Conservation (phyloP, 2,888 invertebrate species). For the Nymphalis polychloros region DNA sequence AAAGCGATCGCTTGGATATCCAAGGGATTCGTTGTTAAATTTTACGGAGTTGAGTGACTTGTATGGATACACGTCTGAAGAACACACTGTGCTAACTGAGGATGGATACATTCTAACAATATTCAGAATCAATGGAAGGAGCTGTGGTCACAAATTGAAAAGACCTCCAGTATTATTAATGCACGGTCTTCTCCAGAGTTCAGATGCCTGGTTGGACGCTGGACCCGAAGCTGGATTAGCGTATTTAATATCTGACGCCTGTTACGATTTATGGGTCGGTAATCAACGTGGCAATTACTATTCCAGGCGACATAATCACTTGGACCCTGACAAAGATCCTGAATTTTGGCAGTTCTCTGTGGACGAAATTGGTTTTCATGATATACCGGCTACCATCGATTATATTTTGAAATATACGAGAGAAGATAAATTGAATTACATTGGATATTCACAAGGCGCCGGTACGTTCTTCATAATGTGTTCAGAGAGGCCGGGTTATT, state of each 20-base stretch:
- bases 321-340: constrained; percentile 54
- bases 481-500: constrained; percentile 83
- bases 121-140: constrained; percentile 53
- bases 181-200: constrained; percentile 64
- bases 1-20: constrained; percentile 49
- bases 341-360: constrained; percentile 79
- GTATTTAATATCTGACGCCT: constrained; percentile 48
- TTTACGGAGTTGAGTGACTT: constrained; percentile 51
- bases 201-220: constrained; percentile 62
- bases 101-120: constrained; percentile 63
- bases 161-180: constrained; percentile 59
- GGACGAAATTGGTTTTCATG: constrained; percentile 88
- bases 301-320: constrained; percentile 74
- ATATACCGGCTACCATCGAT: constrained; percentile 85
- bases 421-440: constrained; percentile 59
- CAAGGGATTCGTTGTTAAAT: constrained; percentile 45
- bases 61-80: constrained; percentile 57
- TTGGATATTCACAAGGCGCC: constrained; percentile 90
- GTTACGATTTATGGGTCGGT: constrained; percentile 56
- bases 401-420: constrained; percentile 56
- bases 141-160: constrained; percentile 44
- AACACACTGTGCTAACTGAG: constrained; percentile 57
- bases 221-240: constrained; percentile 54
- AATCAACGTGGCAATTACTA: constrained; percentile 69
- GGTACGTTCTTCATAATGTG: constrained; percentile 85